Base-by-base conservation (phyloP, 1,140 invertebrate genomes). In the Matsumurasca onukii region DNA sequence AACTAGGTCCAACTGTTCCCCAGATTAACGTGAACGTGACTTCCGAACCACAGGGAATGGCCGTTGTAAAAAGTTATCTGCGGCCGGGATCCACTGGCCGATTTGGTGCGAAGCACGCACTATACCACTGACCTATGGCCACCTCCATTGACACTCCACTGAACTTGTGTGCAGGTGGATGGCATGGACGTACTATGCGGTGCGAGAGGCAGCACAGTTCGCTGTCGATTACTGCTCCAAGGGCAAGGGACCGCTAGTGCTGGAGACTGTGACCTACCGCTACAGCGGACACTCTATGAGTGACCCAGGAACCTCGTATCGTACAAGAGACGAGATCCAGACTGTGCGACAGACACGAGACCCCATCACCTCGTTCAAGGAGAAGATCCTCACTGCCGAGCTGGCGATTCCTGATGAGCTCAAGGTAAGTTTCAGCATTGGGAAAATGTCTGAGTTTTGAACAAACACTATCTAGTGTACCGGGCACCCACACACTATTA, bases 161-260 rank as follows among this genome's bases (percentile, higher is more conserved):
- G 22, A n/a, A 20, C 22, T 52, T 24, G 3, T 24, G 12, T 5
- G 49, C 73, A 88, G 86, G 84, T 90, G 57, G 88, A 92, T 81
- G 91, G 88, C 59, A 92, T 92, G 90, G 89, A 90, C 77, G 81
- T 93, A 3, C 70, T 90, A 20, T n/a, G 88, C 88, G 66, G 88
- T 92, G 1, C 78, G 85, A 63, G 88, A 91, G 79, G 88, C 87
- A 2, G 81, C 84, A 1, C 76, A 78, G 62, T 91, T 85, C 77
- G 82, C 84, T 17, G 81, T 82, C 39, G 82, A 89, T 1, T 82
- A 85, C 70, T 87, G 83, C 57, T 73, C 80, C 13, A 73, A 81
- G 29, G 87, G 87, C 13, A 87, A 89, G 73, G 90, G 90, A 5
- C 91, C 90, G 0, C 78, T 92, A 29, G 77, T 92, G 0, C 77